A percentile compares a stretch with the other conserved stretches of the same genome.
These are phyloP conservation scores for Pipistrellus nathusii DNA, from an alignment of 2,797 vertebrate genomes.

Conservation along the genomic window DNA sequence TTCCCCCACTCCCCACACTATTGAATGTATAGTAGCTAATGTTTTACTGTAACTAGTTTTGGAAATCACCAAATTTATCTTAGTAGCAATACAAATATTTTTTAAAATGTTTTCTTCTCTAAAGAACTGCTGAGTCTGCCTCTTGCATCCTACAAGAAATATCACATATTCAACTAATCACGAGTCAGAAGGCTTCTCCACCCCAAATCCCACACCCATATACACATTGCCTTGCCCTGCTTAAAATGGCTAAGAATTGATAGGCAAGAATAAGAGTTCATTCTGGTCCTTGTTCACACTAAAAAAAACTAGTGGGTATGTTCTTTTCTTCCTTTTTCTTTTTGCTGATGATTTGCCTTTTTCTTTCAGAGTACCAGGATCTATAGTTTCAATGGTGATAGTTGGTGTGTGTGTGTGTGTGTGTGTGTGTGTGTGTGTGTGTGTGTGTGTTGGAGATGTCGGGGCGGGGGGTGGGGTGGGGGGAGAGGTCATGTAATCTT, in stretches of 20 bases:
- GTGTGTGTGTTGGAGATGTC: too few species aligned
- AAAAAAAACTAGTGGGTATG: background rate
- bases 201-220: background rate
- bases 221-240: too few species aligned
- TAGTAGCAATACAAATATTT: background rate
- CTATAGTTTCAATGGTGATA: background rate
- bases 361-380: background rate
- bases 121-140: background rate
- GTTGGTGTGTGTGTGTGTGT: too few species aligned
- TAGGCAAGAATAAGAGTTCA: background rate
- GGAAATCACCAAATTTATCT: conserved; percentile 8
- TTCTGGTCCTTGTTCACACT: background rate
- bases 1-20: background rate
- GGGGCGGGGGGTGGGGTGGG: too few species aligned
- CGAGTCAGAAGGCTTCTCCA: background rate
- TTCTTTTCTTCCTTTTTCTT: background rate
- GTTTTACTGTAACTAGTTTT: conserved; percentile 4
- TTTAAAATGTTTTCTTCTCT: background rate
- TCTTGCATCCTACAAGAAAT: background rate
- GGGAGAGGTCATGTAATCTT: background rate
- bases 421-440: too few species aligned
- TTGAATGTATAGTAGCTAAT: background rate
- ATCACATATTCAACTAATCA: background rate
- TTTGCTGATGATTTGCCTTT: background rate
- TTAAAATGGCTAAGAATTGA: background rate